phyloP scores from a whole-genome alignment of 2,888 invertebrate genomes.

The Nomada hirtipes region DNA sequence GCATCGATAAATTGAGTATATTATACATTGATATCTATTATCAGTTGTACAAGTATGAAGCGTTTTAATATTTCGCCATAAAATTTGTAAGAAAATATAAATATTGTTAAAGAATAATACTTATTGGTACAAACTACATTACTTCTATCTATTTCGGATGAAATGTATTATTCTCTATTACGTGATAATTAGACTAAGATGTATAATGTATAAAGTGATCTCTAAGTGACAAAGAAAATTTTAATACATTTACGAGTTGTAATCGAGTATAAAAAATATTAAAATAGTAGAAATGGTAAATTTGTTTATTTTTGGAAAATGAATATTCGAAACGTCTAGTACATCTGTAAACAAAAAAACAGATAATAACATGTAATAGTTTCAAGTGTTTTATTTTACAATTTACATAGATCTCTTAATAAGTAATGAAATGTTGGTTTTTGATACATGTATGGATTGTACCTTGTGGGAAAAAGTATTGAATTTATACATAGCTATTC shows the following conservation, averaged over 20 bases:
- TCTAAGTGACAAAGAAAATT: slow-evolving; percentile 6
- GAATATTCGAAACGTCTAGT: background rate
- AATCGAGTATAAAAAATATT: slow-evolving; percentile 1
- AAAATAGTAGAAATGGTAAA: background rate
- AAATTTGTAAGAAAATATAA: background rate
- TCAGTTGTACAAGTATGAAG: background rate
- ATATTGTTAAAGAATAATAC: slow-evolving; percentile 13
- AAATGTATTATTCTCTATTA: background rate
- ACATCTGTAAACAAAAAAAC: slow-evolving; percentile 5
- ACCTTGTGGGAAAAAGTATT: slow-evolving; percentile 1
- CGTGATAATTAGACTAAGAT: slow-evolving; percentile 3
- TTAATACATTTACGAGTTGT: slow-evolving; percentile 17
- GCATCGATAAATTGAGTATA: background rate
- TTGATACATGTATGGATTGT: slow-evolving; percentile 17
- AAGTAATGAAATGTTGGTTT: background rate
- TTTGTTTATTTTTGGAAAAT: slow-evolving; percentile 18
- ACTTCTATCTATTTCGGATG: background rate
- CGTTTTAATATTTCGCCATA: background rate
- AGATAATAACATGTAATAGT: background rate
- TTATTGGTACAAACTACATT: slow-evolving; percentile 1
- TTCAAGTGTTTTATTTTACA: slow-evolving; percentile 41
- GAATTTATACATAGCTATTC: background rate
- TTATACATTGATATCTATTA: background rate
- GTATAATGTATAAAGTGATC: slow-evolving; percentile 22
- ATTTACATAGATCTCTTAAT: slow-evolving; percentile 14